These are phyloP conservation scores for Silurus asotus DNA, from an alignment of 2,113 vertebrate species.

Conservation along the genomic window DNA sequence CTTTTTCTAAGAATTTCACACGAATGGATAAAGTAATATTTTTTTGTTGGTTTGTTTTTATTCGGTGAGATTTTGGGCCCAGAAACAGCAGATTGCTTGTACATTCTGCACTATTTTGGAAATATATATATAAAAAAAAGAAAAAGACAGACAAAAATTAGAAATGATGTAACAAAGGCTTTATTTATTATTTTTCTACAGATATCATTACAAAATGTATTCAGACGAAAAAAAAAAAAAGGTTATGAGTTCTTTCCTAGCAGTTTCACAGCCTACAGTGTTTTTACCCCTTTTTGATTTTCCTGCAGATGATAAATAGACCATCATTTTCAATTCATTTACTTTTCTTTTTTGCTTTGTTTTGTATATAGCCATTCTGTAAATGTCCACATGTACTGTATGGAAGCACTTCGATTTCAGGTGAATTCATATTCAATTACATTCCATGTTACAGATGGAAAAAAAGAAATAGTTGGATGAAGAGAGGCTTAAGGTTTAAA, in stretches of 20 bases:
- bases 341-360: slow-evolving; percentile 53
- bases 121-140: slow-evolving; percentile 46
- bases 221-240: slow-evolving; percentile 60
- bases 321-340: slow-evolving; percentile 41
- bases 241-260: slow-evolving; percentile 60
- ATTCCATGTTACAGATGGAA: slow-evolving; percentile 47
- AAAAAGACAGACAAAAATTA: slow-evolving; percentile 35
- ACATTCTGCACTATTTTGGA: slow-evolving; percentile 56
- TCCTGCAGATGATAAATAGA: slow-evolving; percentile 72
- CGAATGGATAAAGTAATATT: slow-evolving; percentile 29
- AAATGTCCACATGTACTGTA: slow-evolving; percentile 65
- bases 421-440: slow-evolving; percentile 58
- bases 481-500: neutral
- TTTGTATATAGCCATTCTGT: slow-evolving; percentile 72
- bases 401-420: slow-evolving; percentile 68
- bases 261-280: slow-evolving; percentile 67
- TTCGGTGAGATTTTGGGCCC: slow-evolving; percentile 44
- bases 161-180: slow-evolving; percentile 54
- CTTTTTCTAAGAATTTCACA: slow-evolving; percentile 63
- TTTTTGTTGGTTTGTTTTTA: neutral
- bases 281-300: slow-evolving; percentile 82
- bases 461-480: neutral
- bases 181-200: slow-evolving; percentile 60
- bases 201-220: slow-evolving; percentile 57
- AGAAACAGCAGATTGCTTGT: slow-evolving; percentile 43